A percentile compares a stretch with the other conserved stretches of the same genome.
phyloP scores from a whole-genome alignment of 2,888 invertebrate genomes.

The Tetragonisca angustula region DNA sequence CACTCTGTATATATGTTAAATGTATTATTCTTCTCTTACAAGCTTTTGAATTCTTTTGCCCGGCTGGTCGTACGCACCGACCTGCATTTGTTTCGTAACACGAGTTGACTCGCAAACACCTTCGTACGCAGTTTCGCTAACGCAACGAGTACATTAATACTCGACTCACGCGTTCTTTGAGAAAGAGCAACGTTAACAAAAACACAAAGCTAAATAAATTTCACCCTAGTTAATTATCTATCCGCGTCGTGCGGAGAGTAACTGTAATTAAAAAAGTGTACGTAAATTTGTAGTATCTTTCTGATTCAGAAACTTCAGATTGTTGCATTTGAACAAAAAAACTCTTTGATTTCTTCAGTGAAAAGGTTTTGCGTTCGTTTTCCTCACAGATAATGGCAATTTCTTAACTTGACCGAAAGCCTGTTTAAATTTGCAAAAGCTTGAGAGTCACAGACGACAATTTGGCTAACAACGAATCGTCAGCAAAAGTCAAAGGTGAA shows the following conservation, averaged over 20 bases:
- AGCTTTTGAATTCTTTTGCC: not conserved
- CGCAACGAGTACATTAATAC: not conserved
- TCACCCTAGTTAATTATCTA: no score
- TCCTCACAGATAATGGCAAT: not conserved
- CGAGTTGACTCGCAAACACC: not conserved
- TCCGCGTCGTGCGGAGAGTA: no score
- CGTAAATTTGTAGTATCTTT: no score
- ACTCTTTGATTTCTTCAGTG: no score
- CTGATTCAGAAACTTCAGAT: no score
- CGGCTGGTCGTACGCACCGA: not conserved
- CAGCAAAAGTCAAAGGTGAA: slow-evolving; percentile 67
- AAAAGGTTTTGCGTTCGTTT: not conserved
- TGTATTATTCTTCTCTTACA: not conserved
- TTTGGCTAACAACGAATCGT: slow-evolving; percentile 37
- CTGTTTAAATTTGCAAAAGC: slow-evolving; percentile 11
- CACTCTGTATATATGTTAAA: not conserved
- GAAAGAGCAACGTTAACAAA: no score
- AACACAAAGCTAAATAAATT: no score
- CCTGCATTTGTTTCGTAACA: not conserved
- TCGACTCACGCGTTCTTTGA: not conserved
- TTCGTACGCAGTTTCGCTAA: not conserved
- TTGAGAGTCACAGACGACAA: slow-evolving; percentile 32
- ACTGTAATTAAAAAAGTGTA: no score
- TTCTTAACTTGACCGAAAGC: slow-evolving; percentile 2
- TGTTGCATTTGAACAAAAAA: no score